Evolutionary conservation across 2,888 invertebrate species (phyloP), one percentile per base, ranked within the genome.

Genomic region (Liopterus haemorrhoidalis): DNA sequence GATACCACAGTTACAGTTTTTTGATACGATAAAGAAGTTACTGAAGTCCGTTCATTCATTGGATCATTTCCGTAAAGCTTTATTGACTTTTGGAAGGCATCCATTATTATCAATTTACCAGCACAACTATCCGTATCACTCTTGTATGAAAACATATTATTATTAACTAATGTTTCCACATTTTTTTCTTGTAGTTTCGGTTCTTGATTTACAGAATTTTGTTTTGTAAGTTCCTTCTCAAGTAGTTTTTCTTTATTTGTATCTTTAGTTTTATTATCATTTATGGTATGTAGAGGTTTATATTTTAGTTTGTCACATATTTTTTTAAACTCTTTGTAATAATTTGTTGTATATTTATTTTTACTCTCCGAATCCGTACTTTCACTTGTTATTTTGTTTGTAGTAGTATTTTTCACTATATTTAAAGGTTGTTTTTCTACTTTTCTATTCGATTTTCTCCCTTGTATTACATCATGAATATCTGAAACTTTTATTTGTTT

Each of bases 401-500:
- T 31, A n/a, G n/a, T n/a, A n/a, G n/a, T n/a, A n/a, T n/a, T n/a
- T 11, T 5, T 25, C 12, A 64, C 54, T 38, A 57, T 61, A 32
- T 58, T 48, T n/a, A n/a, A n/a, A n/a, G n/a, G n/a, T n/a, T n/a
- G n/a, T 47, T 64, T 64, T 52, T 63, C 64, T 2, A 59, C 51
- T 52, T 67, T 64, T 49, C 59, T 66, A 35, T 70, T 69, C 43
- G 71, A 63, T 47, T 71, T 64, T 53, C 64, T 68, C 25, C 58
- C 61, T 64, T 65, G 57, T 61, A 71, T 32, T 66, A 55, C 70
- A 58, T 73, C 64, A 49, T 61, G 19, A 30, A 65, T 52, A 45
- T 62, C 58, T 2, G 64, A 63, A 14, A 59, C 57, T 47, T 68
- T 66, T 39, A 20, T 46, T 42, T 25, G 46, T 46, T 56, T 40